These are phyloP conservation scores for Catocala fraxini DNA, from an alignment of 2,888 invertebrate species.

Conservation along the genomic window DNA sequence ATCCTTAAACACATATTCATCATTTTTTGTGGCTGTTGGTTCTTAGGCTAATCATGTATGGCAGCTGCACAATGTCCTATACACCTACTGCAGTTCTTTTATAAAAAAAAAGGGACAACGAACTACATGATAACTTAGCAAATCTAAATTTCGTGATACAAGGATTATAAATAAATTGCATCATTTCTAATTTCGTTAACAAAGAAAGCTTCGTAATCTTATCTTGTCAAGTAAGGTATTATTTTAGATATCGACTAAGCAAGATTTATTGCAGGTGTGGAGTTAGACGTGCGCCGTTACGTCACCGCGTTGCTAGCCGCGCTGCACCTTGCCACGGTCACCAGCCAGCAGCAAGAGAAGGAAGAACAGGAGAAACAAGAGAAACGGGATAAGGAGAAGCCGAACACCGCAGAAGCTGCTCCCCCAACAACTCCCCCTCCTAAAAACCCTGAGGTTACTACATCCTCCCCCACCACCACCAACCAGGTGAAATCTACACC, in stretches of 20 bases:
- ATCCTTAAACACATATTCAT: no score
- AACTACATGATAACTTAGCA: no score
- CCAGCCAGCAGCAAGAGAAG: conserved; percentile 69
- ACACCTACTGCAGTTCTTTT: no score
- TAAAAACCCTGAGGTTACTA: conserved; percentile 39
- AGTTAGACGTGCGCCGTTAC: conserved; percentile 79
- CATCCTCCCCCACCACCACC: conserved; percentile 64
- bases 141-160: no score
- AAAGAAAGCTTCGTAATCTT: no score
- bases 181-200: no score
- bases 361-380: conserved; percentile 46
- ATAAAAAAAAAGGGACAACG: no score
- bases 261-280: conserved; percentile 65
- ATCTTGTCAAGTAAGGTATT: no score
- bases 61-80: no score
- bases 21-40: no score
- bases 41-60: no score
- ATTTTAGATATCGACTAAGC: not conserved
- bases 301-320: conserved; percentile 78
- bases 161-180: no score
- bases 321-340: conserved; percentile 78
- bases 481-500: conserved; percentile 74
- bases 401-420: conserved; percentile 52
- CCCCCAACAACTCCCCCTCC: conserved; percentile 48
- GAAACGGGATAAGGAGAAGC: conserved; percentile 27